Conservation (phyloP, 37 sponge, comb jelly and placozoan genomes). For the Aplysina aerophoba region DNA sequence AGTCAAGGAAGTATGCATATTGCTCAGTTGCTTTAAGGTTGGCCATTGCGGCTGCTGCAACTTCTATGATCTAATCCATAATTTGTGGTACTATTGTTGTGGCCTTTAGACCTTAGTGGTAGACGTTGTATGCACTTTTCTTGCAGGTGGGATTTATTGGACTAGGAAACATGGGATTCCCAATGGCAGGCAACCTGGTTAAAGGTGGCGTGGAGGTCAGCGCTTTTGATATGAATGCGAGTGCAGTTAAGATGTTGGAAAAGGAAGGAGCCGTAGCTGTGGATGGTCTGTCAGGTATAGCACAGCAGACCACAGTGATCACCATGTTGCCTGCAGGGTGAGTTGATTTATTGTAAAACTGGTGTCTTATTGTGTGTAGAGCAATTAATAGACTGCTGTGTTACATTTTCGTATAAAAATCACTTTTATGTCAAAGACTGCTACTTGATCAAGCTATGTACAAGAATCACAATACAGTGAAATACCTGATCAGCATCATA, state of each 20-base stretch:
- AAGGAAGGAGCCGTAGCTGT: conserved; percentile 70
- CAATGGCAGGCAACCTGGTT: conserved; percentile 93
- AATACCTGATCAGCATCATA: too few species aligned
- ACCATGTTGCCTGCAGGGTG: conserved; percentile 86
- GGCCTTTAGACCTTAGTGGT: too few species aligned
- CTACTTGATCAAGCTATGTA: too few species aligned
- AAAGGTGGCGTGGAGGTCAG: conserved; percentile 70
- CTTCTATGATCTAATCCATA: too few species aligned
- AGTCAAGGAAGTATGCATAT: too few species aligned
- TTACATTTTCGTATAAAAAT: too few species aligned
- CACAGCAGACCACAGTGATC: conserved; percentile 60
- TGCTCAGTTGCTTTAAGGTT: too few species aligned
- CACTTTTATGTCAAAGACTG: too few species aligned
- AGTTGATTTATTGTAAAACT: neutral
- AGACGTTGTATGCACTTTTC: neutral
- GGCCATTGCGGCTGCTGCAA: too few species aligned
- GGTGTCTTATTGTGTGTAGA: too few species aligned
- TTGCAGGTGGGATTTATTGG: conserved; percentile 92
- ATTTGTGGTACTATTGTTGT: too few species aligned
- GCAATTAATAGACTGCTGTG: neutral
- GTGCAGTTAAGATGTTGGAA: conserved; percentile 51
- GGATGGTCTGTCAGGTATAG: conserved; percentile 74
- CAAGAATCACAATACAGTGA: too few species aligned
- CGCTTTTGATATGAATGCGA: conserved; percentile 74
- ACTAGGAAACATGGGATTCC: conserved; percentile 98